Percentiles rank a stretch among this genome's conserved stretches.
Evolutionary conservation across 2,113 vertebrate genomes (phyloP).

Genomic region (Elachura formosa): DNA sequence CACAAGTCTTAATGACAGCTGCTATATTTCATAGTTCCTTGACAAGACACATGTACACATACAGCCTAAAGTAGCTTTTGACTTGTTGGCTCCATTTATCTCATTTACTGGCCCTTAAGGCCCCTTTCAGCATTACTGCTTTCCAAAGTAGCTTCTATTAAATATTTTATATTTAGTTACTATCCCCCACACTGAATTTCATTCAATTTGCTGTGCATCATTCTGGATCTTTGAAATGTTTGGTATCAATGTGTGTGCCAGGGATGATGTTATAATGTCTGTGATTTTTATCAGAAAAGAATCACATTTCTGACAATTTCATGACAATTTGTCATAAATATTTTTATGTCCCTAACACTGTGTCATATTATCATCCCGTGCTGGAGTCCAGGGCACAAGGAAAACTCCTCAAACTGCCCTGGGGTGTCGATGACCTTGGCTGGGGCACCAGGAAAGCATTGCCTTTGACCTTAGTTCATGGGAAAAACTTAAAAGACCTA

Average conservation of each 20-base stretch:
- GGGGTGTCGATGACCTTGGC: no score
- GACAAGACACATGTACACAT: background rate
- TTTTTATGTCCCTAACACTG: background rate
- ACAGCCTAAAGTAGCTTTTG: background rate
- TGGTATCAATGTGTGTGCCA: background rate
- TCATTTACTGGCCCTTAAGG: slow-evolving; percentile 30
- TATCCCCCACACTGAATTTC: background rate
- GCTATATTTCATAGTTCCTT: background rate
- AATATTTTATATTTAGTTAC: slow-evolving; percentile 27
- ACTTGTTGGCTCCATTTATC: slow-evolving; percentile 25
- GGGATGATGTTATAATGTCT: background rate
- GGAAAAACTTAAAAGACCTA: no score
- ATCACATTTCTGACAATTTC: background rate
- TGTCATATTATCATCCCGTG: background rate
- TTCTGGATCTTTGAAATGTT: background rate
- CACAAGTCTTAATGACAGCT: background rate
- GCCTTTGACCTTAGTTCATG: no score
- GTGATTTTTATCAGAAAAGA: background rate
- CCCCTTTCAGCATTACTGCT: background rate
- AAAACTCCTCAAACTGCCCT: no score
- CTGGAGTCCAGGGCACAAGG: no score
- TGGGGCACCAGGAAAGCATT: no score
- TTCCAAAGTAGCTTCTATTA: background rate
- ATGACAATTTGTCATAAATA: background rate
- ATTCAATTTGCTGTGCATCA: background rate